Conservation (phyloP, 1,140 invertebrate species). For the Musca domestica region DNA sequence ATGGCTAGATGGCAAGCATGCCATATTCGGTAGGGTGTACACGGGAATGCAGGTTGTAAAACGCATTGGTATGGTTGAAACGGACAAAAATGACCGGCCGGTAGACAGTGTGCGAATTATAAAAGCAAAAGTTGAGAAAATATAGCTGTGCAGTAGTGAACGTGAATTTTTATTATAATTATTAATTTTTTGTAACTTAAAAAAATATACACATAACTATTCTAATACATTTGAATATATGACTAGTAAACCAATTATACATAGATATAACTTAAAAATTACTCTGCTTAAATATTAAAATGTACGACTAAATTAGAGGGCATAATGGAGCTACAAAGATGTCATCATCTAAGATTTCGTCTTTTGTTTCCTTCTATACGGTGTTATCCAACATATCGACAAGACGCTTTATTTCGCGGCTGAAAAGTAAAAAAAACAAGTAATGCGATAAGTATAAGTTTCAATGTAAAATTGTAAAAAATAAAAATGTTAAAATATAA, state of each 20-base stretch:
- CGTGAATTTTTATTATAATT: not conserved
- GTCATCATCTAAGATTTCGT: slow-evolving; percentile 2
- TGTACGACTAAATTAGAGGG: slow-evolving; percentile 21
- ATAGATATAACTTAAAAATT: not conserved
- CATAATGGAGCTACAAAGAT: slow-evolving; percentile 3
- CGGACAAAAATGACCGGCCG: slow-evolving; percentile 85
- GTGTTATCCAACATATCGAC: slow-evolving; percentile 67
- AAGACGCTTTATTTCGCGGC: slow-evolving; percentile 65
- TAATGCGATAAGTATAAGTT: no score
- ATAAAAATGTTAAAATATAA: no score
- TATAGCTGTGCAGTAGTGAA: slow-evolving; percentile 32
- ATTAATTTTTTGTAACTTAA: not conserved
- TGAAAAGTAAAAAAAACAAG: slow-evolving; percentile 36
- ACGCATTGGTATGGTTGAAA: slow-evolving; percentile 88
- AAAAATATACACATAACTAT: not conserved
- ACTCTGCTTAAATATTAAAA: not conserved
- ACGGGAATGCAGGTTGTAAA: slow-evolving; percentile 88
- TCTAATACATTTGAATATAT: not conserved
- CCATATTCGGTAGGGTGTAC: slow-evolving; percentile 90
- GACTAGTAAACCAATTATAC: not conserved
- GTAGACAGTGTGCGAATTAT: slow-evolving; percentile 88
- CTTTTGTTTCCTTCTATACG: slow-evolving; percentile 51
- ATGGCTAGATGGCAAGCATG: slow-evolving; percentile 96
- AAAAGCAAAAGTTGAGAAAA: slow-evolving; percentile 65
- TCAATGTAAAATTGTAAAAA: no score